Conservation (phyloP, 1,140 invertebrate genomes). For the Yoshiicerus persimilis region DNA sequence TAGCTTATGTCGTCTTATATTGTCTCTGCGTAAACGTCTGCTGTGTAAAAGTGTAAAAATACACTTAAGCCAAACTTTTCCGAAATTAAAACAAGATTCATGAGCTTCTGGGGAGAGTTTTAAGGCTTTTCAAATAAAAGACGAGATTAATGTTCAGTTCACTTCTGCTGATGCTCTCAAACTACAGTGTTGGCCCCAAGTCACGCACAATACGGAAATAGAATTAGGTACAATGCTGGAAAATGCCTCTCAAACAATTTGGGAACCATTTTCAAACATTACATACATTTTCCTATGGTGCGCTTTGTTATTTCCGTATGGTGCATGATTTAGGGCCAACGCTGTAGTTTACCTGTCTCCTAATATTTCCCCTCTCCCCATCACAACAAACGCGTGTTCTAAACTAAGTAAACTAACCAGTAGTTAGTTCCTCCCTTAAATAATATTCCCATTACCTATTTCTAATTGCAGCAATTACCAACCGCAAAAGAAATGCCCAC, state of each 20-base stretch:
- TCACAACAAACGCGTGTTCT: not conserved
- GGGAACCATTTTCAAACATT: no score
- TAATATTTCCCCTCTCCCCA: not conserved
- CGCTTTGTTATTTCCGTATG: no score
- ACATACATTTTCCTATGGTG: no score
- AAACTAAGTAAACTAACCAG: not conserved
- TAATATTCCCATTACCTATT: not conserved
- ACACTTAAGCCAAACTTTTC: slow-evolving; percentile 7
- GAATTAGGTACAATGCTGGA: no score
- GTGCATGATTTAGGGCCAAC: no score
- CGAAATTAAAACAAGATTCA: slow-evolving; percentile 13
- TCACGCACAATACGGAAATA: no score
- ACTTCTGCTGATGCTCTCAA: not conserved
- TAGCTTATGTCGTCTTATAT: slow-evolving; percentile 14
- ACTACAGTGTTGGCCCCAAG: no score
- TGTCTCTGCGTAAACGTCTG: slow-evolving; percentile 1
- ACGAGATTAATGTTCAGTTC: not conserved
- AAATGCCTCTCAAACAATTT: no score
- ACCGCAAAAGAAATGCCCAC: not conserved
- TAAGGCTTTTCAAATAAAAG: not conserved
- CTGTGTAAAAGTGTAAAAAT: not conserved
- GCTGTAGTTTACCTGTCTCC: not conserved
- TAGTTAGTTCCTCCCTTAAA: not conserved
- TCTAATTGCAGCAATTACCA: not conserved
- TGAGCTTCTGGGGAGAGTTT: not conserved